phyloP scores from a whole-genome alignment of 2,888 invertebrate genomes.

The Ypsolopha sequella region DNA sequence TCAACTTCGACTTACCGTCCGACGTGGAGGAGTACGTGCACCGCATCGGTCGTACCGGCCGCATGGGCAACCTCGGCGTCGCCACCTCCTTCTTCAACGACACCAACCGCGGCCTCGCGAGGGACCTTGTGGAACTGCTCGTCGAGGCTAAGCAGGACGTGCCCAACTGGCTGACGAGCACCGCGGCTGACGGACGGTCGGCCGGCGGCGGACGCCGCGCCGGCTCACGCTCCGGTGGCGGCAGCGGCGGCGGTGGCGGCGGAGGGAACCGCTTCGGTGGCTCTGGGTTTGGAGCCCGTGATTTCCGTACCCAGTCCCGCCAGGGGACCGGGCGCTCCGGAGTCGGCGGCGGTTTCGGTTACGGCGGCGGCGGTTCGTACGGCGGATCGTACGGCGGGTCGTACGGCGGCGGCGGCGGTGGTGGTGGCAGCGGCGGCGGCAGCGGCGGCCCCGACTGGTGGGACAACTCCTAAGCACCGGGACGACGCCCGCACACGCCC shows the following conservation, averaged over 20 bases:
- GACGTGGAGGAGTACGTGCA: constrained; percentile 99
- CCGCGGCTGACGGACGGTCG: constrained; percentile 78
- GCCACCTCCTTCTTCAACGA: constrained; percentile 99
- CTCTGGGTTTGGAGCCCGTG: constrained; percentile 61
- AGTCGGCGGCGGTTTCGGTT: constrained; percentile 49
- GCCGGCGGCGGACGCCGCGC: constrained; percentile 74
- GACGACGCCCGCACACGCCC: constrained; percentile 12
- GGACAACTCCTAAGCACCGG: constrained; percentile 37
- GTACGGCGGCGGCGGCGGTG: constrained; percentile 60
- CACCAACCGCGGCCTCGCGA: constrained; percentile 95
- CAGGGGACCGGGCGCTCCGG: constrained; percentile 46
- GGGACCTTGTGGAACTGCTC: constrained; percentile 92
- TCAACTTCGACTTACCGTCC: constrained; percentile 98
- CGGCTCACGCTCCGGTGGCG: constrained; percentile 69
- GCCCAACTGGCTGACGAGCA: constrained; percentile 76
- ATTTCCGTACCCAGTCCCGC: constrained; percentile 58
- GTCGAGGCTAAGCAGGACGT: constrained; percentile 97
- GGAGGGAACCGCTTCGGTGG: constrained; percentile 37
- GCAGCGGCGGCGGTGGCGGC: constrained; percentile 27
- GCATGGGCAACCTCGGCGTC: constrained; percentile 98
- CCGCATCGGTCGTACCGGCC: constrained; percentile 97
- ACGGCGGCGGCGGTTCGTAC: constrained; percentile 33
- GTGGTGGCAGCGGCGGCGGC: constrained; percentile 59
- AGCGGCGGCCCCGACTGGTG: constrained; percentile 63
- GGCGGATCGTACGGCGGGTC: constrained; percentile 51